phyloP scores from a whole-genome alignment of 2,797 vertebrate species.

The Phalanger gymnotis region DNA sequence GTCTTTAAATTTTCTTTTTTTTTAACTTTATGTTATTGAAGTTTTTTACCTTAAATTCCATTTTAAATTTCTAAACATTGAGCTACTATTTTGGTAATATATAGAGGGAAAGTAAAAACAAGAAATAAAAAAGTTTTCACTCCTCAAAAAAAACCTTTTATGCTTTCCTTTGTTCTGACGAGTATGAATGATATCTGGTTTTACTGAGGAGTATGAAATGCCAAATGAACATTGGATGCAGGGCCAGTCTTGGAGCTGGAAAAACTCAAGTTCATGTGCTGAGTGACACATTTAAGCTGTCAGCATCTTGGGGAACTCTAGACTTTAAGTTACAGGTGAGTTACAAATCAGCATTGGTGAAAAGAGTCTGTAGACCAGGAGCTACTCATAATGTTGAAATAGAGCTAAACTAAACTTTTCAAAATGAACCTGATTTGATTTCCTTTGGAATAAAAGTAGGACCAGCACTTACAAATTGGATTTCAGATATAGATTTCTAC shows the following conservation, averaged over 20 bases:
- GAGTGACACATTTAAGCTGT: background rate
- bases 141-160: background rate
- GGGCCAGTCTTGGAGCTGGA: background rate
- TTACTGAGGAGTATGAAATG: background rate
- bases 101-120: background rate
- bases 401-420: background rate
- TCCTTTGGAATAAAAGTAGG: background rate
- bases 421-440: background rate
- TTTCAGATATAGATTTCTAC: background rate
- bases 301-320: background rate
- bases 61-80: background rate
- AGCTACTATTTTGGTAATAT: background rate
- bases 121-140: background rate
- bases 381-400: background rate
- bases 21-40: background rate
- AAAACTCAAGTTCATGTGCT: background rate
- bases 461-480: background rate
- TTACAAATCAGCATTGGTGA: background rate
- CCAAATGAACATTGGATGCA: background rate
- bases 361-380: background rate
- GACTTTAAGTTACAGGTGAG: background rate
- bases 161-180: background rate
- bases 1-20: background rate
- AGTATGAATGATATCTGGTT: background rate
- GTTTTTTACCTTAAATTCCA: background rate